Evolutionary conservation across 2,888 invertebrate species (phyloP).

Genomic region (Prosopocoilus inquinatus): DNA sequence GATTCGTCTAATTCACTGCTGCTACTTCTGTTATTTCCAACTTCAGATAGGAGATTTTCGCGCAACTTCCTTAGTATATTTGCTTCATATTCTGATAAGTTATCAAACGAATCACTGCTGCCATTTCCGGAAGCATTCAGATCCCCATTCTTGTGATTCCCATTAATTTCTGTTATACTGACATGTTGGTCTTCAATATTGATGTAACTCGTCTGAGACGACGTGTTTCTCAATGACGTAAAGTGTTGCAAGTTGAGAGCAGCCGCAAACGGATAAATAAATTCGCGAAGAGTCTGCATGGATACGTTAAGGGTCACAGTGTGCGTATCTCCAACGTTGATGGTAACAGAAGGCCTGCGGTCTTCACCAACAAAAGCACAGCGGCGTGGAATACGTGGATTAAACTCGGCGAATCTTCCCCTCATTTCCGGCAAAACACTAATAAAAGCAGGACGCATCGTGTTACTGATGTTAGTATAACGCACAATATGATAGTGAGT

Average conservation of each 20-base stretch:
- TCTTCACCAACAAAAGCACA: background rate
- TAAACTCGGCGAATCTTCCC: slow-evolving; percentile 11
- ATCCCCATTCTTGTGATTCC: background rate
- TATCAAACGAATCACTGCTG: background rate
- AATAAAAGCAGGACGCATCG: slow-evolving; percentile 38
- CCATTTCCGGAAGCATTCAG: background rate
- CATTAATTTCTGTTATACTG: slow-evolving; percentile 7
- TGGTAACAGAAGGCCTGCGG: slow-evolving; percentile 32
- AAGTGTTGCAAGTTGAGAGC: slow-evolving; percentile 36
- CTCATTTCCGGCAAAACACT: slow-evolving; percentile 17
- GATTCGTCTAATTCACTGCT: background rate
- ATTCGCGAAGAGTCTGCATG: slow-evolving; percentile 38
- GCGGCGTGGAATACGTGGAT: background rate
- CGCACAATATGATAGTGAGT: slow-evolving; percentile 47
- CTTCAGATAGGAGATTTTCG: slow-evolving; percentile 23
- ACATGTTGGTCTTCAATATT: background rate
- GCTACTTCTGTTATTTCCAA: slow-evolving; percentile 1
- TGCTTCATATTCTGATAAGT: slow-evolving; percentile 25
- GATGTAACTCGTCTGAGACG: slow-evolving; percentile 36
- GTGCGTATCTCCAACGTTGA: slow-evolving; percentile 37
- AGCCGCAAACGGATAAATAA: slow-evolving; percentile 44
- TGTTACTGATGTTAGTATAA: slow-evolving; percentile 33
- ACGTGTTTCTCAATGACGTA: slow-evolving; percentile 28
- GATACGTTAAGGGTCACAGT: slow-evolving; percentile 41
- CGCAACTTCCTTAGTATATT: slow-evolving; percentile 27